A percentile compares a stretch with the other conserved stretches of the same genome.
These are phyloP conservation scores for Anastrepha ludens DNA, from an alignment of 1,140 invertebrate species.

Conservation along the genomic window DNA sequence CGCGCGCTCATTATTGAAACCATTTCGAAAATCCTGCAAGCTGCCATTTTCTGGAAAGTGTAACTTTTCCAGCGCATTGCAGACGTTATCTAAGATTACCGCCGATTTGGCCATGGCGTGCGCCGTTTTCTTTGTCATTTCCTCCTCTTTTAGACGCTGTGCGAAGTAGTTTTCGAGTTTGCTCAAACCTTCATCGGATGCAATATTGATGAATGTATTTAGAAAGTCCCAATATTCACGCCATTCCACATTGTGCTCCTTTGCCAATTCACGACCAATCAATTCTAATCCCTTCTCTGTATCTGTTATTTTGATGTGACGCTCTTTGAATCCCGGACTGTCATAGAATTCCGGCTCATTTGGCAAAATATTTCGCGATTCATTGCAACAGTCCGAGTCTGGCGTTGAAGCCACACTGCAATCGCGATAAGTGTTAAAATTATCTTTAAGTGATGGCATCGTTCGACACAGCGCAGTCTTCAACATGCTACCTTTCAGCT, in stretches of 20 bases:
- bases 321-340: slow-evolving; percentile 66
- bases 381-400: background rate
- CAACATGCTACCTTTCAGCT: slow-evolving; percentile 26
- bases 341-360: slow-evolving; percentile 32
- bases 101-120: slow-evolving; percentile 43
- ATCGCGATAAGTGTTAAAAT: slow-evolving; percentile 57
- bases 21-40: slow-evolving; percentile 42
- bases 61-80: slow-evolving; percentile 58
- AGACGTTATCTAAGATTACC: slow-evolving; percentile 53
- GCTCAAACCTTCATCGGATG: slow-evolving; percentile 81
- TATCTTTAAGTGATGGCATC: slow-evolving; percentile 55
- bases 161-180: slow-evolving; percentile 85
- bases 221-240: slow-evolving; percentile 94
- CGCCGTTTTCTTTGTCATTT: slow-evolving; percentile 57
- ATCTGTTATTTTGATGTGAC: slow-evolving; percentile 81
- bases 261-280: slow-evolving; percentile 85
- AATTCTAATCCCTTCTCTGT: slow-evolving; percentile 89
- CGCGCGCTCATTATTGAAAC: slow-evolving; percentile 42
- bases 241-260: slow-evolving; percentile 86
- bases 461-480: slow-evolving; percentile 48
- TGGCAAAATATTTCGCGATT: slow-evolving; percentile 11
- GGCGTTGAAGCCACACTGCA: slow-evolving; percentile 34
- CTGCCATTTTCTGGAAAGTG: slow-evolving; percentile 25
- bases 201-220: slow-evolving; percentile 85
- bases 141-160: slow-evolving; percentile 67